Evolutionary conservation across 2,113 vertebrate species (phyloP), one percentile per base, ranked within the genome.

Genomic region (Corythoichthys haematopterus): DNA sequence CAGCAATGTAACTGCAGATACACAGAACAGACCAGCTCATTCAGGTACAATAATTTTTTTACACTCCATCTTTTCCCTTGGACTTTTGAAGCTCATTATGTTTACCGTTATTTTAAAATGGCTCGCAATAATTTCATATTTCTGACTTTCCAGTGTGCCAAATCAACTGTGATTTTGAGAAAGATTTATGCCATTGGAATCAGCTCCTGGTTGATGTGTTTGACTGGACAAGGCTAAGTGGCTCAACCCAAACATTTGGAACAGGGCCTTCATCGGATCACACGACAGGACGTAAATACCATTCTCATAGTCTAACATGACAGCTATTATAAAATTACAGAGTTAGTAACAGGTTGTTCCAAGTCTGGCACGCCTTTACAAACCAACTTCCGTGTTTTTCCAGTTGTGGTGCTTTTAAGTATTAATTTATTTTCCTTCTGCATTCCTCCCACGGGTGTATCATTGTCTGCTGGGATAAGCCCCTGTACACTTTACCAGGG

Each of bases 201-300:
- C 76, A 86, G 20, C 7, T 76, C 38, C 4, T 70, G 0, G 12
- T 75, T 0, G 80, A 86, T 52, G 76, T 51, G 11, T 81, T 84
- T 78, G 82, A 84, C 2, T 84, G 82, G 80, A 80, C 82, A 10
- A 66, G 76, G 33, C 48, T 68, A 3, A 72, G 57, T 48, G 80
- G 78, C 14, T 69, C 76, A 53, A 79, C 78, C 38, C 68, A 68
- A 4, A 80, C 84, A 2, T 0, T 37, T 6, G 66, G 38, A 33
- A 84, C 75, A 2, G 77, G 77, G 4, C 83, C 82, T 2, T 72
- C 79, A 9, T 79, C 77, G 35, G 82, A 87, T 59, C 87, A 89
- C 80, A 88, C 87, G 57, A 87, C 80, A 4, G 72, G 62, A 46
- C 68, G 81, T 87, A 80, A 72, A 62, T 16, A 46, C 16, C 45